Evolutionary conservation across 2,113 vertebrate species (phyloP).

Genomic region (Acanthisitta chloris): DNA sequence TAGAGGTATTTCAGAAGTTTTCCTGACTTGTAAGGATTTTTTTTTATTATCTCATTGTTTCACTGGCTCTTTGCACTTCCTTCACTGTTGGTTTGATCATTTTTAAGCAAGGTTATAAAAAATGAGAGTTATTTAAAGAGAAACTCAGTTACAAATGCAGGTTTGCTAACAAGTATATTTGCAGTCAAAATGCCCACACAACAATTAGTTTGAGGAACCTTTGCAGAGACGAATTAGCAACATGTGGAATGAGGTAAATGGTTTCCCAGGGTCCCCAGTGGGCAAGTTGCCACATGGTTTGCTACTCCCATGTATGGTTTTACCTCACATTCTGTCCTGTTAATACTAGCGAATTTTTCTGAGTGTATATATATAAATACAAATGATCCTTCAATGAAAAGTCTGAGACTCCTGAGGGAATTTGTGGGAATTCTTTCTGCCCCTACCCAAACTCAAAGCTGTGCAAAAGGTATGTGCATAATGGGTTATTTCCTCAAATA

Average conservation of each 20-base stretch:
- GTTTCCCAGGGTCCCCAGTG: neutral
- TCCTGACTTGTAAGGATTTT: neutral
- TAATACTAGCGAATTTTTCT: neutral
- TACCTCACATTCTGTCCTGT: neutral
- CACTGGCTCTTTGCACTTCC: neutral
- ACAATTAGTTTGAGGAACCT: neutral
- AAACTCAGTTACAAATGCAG: neutral
- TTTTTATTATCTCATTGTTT: neutral
- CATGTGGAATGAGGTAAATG: fast-evolving
- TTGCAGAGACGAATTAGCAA: neutral
- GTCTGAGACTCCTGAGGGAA: neutral
- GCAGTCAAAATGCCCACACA: neutral
- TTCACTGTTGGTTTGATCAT: neutral
- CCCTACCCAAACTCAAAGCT: neutral
- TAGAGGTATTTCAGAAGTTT: neutral
- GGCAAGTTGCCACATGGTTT: neutral
- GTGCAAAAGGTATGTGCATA: neutral
- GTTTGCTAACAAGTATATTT: neutral
- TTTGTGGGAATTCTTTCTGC: neutral
- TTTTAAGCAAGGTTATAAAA: neutral
- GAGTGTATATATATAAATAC: neutral
- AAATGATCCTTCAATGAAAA: neutral
- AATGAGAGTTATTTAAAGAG: neutral
- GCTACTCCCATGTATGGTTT: neutral
- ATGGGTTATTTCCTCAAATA: neutral